Percentiles rank a stretch among this genome's conserved stretches.
Conservation (phyloP, 1,140 invertebrate genomes). For the Chymomyza costata region DNA sequence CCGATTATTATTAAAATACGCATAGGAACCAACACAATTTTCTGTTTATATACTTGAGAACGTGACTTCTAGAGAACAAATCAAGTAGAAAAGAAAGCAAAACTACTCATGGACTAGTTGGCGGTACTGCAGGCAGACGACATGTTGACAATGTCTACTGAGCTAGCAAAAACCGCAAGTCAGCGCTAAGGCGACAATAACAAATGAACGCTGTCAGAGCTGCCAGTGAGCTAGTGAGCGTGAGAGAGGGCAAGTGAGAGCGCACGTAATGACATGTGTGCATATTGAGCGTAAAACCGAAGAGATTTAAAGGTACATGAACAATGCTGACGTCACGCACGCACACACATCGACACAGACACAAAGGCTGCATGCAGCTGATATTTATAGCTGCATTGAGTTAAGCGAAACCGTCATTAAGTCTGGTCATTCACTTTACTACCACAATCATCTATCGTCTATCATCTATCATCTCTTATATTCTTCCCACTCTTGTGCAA, state of each 20-base stretch:
- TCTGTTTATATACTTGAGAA: too few species aligned
- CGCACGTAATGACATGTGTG: too few species aligned
- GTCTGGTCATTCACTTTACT: too few species aligned
- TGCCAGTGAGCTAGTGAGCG: background rate
- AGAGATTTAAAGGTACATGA: slow-evolving; percentile 69
- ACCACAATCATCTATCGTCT: slow-evolving; percentile 24
- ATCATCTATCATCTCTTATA: slow-evolving; percentile 43
- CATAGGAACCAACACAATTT: too few species aligned
- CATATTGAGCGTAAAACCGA: slow-evolving; percentile 68
- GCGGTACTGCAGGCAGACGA: too few species aligned
- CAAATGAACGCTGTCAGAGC: slow-evolving; percentile 51
- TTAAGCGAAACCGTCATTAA: slow-evolving; percentile 17
- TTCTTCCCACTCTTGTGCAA: slow-evolving; percentile 37
- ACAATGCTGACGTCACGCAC: slow-evolving; percentile 46
- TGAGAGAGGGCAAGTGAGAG: too few species aligned
- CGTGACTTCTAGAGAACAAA: too few species aligned
- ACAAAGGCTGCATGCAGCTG: slow-evolving; percentile 25
- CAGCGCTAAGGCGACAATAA: slow-evolving; percentile 65
- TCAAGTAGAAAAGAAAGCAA: too few species aligned
- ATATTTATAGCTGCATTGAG: slow-evolving; percentile 56
- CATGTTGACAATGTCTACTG: too few species aligned
- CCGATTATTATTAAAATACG: too few species aligned
- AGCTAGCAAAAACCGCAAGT: slow-evolving; percentile 41
- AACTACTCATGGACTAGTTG: too few species aligned
- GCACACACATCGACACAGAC: background rate